Base-by-base conservation (phyloP, 1,140 invertebrate species). In the Anoplophora glabripennis region DNA sequence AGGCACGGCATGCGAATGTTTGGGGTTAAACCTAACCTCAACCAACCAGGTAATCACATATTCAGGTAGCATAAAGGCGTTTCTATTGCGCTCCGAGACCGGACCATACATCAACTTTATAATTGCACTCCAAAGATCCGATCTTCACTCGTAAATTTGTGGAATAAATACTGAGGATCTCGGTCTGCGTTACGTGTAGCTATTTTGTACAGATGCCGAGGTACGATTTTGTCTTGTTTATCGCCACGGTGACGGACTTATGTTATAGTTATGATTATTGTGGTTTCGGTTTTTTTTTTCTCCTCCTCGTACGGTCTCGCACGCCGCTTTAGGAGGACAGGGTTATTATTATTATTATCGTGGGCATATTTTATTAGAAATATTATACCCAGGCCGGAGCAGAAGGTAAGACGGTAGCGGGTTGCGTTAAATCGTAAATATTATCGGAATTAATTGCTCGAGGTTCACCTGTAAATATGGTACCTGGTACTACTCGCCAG, bases 221-320 rank as follows among this genome's bases (percentile, higher is more conserved):
- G 52, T 44, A 54, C 40, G 52, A 54, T 54, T 54, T 54, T 54
- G 52, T 54, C 40, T 54, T 54, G 52, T 54, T 54, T 54, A 54
- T 54, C 52, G 52, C 52, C 40, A 44, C 44, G 52, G 52, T 54
- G 52, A 54, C 52, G 42, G 52, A 44, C 52, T 54, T 54, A 54
- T 44, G 52, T 54, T 54, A 54, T 54, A 54, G 52, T 54, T 54
- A 54, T 54, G 52, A 54, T 54, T 54, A 35, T 54, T 54, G 42
- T 28, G 21, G 38, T 54, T 54, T 54, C 44, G 52, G 42, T 54
- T 54, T 54, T 54, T 18, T n/a, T 38, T 42, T 42, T 52, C 14
- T 15, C 12, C 18, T 53, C 10, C n/a, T 14, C 15, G 15, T 45
- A 45, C 15, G n/a, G 42, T 45, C 12, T 38, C 15, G 0, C 18